Percentiles rank a stretch among this genome's conserved stretches.
These are phyloP conservation scores for Enteromius paludinosus DNA, from an alignment of 2,797 vertebrate genomes.

Conservation along the genomic window DNA sequence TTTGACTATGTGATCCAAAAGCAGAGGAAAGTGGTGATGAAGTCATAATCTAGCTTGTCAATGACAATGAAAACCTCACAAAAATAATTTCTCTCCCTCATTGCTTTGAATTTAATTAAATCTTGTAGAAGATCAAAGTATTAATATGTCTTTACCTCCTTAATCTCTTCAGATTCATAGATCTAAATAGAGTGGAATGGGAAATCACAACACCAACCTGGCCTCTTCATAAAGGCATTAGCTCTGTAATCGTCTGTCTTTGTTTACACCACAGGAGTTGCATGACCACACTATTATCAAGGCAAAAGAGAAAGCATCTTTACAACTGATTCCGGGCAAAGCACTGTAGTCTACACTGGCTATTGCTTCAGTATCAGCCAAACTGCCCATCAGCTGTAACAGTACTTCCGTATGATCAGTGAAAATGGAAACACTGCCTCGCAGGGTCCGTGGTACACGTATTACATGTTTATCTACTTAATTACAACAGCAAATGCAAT, in stretches of 20 bases:
- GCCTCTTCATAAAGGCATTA: slow-evolving; percentile 79
- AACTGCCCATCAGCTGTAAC: neutral
- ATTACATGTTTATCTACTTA: neutral
- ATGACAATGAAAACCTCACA: slow-evolving; percentile 66
- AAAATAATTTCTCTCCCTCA: slow-evolving; percentile 65
- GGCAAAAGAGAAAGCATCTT: slow-evolving; percentile 74
- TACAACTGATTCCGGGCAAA: slow-evolving; percentile 23
- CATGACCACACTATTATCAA: slow-evolving; percentile 70
- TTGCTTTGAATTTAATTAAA: slow-evolving; percentile 71
- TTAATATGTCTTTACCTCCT: slow-evolving; percentile 72
- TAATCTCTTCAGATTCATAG: slow-evolving; percentile 77
- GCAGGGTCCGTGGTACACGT: neutral
- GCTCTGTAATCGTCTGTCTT: slow-evolving; percentile 74
- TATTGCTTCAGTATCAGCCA: slow-evolving; percentile 29
- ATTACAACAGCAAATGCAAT: neutral
- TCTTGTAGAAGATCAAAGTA: slow-evolving; percentile 76
- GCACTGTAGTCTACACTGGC: slow-evolving; percentile 12
- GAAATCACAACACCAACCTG: slow-evolving; percentile 69
- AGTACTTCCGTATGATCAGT: neutral
- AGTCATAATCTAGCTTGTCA: slow-evolving; percentile 65
- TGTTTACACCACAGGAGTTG: slow-evolving; percentile 66
- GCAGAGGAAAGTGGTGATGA: slow-evolving; percentile 25
- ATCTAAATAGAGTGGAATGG: slow-evolving; percentile 74
- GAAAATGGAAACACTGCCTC: neutral
- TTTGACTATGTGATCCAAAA: neutral